Percentiles rank a stretch among this genome's conserved stretches.
Conservation (phyloP, 2,888 invertebrate genomes). For the Aricia artaxerxes region DNA sequence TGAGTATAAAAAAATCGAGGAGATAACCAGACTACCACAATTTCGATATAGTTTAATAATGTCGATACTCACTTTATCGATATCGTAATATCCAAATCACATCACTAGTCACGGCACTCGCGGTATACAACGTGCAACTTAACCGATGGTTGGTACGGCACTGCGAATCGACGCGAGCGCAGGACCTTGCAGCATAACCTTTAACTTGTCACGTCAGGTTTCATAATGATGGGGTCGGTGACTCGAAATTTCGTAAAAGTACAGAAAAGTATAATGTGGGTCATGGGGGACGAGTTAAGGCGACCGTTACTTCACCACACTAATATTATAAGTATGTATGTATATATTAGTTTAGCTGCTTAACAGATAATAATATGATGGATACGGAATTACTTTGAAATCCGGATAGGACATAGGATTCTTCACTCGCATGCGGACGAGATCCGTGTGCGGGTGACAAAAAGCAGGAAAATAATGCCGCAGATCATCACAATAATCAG, state of each 20-base stretch:
- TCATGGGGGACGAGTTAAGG: constrained; percentile 13
- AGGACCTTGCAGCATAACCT: constrained; percentile 43
- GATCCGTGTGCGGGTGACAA: too few relatives aligned
- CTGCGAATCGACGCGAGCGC: constrained; percentile 51
- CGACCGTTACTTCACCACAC: not conserved
- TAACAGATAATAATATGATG: too few relatives aligned
- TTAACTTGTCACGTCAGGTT: constrained; percentile 32
- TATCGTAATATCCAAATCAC: constrained; percentile 10
- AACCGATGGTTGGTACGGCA: constrained; percentile 45
- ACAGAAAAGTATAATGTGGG: constrained; percentile 22
- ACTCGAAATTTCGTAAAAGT: constrained; percentile 33
- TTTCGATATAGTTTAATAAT: not conserved
- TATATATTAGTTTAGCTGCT: too few relatives aligned
- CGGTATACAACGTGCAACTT: constrained; percentile 42
- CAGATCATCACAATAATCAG: too few relatives aligned
- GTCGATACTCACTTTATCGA: constrained; percentile 16
- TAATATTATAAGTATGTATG: too few relatives aligned
- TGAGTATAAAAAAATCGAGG: too few relatives aligned
- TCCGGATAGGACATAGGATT: too few relatives aligned
- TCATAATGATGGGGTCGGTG: constrained; percentile 28
- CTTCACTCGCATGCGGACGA: too few relatives aligned
- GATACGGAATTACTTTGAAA: too few relatives aligned
- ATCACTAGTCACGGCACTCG: constrained; percentile 28
- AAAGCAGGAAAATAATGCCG: too few relatives aligned
- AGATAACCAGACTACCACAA: too few relatives aligned